A percentile compares a stretch with the other conserved stretches of the same genome.
phyloP scores from a whole-genome alignment of 1,140 invertebrate genomes.

The Heliconius hermathena region DNA sequence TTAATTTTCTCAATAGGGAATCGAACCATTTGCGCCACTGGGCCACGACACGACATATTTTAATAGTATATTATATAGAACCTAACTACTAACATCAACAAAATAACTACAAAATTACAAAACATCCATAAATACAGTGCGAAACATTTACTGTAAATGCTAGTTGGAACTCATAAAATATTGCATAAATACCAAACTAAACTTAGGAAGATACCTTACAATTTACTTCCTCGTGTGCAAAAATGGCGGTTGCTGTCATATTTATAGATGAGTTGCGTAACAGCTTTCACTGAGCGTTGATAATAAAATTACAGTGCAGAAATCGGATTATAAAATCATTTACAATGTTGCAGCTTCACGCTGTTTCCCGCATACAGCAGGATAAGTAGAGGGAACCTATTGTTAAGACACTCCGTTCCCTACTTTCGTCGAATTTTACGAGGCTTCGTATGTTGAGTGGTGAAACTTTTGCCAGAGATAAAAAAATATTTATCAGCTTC shows the following conservation, averaged over 20 bases:
- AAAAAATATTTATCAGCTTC: no score
- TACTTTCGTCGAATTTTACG: no score
- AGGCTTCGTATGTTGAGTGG: no score
- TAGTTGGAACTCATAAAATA: not conserved
- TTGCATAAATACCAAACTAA: conserved; percentile 2
- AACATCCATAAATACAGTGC: not conserved
- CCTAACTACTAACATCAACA: not conserved
- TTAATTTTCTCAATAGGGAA: no score
- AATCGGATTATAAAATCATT: not conserved
- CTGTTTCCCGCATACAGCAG: no score
- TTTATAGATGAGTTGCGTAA: conserved; percentile 11
- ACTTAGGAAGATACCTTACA: not conserved
- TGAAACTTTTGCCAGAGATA: no score
- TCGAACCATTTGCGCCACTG: no score
- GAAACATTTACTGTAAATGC: not conserved
- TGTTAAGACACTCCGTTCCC: no score
- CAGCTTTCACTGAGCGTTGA: conserved; percentile 7
- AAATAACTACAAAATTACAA: conserved; percentile 6
- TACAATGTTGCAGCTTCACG: not conserved
- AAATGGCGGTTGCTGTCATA: not conserved
- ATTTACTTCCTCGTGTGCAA: conserved; percentile 1
- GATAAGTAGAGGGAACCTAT: no score
- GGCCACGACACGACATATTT: not conserved
- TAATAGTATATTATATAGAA: not conserved
- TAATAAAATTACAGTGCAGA: not conserved